A percentile compares a stretch with the other conserved stretches of the same genome.
phyloP scores from a whole-genome alignment of 2,113 vertebrate species.

The Pholis gunnellus region DNA sequence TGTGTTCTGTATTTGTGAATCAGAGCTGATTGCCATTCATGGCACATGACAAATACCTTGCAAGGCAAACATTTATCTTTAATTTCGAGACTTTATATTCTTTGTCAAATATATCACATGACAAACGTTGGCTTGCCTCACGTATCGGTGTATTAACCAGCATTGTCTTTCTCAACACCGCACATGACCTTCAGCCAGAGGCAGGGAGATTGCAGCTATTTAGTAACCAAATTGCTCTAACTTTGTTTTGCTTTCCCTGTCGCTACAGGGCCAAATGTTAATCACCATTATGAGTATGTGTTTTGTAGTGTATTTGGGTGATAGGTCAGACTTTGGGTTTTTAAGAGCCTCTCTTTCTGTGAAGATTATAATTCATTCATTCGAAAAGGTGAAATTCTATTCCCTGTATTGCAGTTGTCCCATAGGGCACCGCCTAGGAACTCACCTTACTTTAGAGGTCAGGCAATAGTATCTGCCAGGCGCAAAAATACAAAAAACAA shows the following conservation, averaged over 20 bases:
- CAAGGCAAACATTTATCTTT: slow-evolving; percentile 2
- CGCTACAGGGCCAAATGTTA: neutral
- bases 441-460: neutral
- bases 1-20: slow-evolving; percentile 2
- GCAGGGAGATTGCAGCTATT: slow-evolving; percentile 1
- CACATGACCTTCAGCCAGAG: slow-evolving; percentile 27
- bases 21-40: neutral
- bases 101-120: neutral
- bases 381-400: neutral
- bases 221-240: neutral
- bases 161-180: slow-evolving; percentile 5
- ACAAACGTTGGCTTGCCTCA: slow-evolving; percentile 14
- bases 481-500: neutral
- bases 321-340: neutral
- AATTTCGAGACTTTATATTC: neutral
- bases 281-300: neutral
- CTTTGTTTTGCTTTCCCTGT: neutral
- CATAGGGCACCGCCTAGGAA: neutral
- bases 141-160: neutral
- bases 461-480: neutral
- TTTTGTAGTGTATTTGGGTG: neutral
- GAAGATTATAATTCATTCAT: neutral
- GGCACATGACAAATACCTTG: neutral
- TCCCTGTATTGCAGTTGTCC: neutral
- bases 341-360: neutral